Conservation (phyloP, 2,888 invertebrate genomes). For the Iselma pallidipennis region DNA sequence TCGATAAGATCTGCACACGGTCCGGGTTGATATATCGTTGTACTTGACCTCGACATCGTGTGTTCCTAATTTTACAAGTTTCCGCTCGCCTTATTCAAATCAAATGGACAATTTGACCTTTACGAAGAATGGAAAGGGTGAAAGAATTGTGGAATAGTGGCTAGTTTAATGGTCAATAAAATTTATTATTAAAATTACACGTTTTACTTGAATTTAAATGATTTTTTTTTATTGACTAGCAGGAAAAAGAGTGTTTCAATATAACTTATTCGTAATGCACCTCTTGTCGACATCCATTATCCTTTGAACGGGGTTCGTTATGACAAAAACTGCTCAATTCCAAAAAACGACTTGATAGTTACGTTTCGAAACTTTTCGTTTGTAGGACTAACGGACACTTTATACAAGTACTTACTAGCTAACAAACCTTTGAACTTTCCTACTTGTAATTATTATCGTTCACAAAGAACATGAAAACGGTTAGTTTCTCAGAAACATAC, state of each 20-base stretch:
- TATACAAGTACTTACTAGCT: neutral
- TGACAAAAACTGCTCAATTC: constrained; percentile 14
- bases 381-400: neutral
- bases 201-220: neutral
- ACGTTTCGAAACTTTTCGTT: neutral
- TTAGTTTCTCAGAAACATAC: neutral
- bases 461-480: neutral
- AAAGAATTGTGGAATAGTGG: neutral
- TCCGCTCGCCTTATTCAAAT: constrained; percentile 19
- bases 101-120: constrained; percentile 23
- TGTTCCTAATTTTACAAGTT: constrained; percentile 23
- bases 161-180: neutral
- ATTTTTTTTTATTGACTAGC: neutral
- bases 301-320: constrained; percentile 20
- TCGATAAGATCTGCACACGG: constrained; percentile 17
- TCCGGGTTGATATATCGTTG: constrained; percentile 11
- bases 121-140: neutral
- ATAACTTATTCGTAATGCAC: too few relatives aligned
- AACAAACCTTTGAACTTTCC: too few relatives aligned
- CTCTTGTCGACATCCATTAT: neutral
- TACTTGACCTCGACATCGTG: constrained; percentile 19
- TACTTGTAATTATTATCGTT: neutral
- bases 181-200: neutral
- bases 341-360: constrained; percentile 8
- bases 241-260: neutral